These are phyloP conservation scores for Mus spretus DNA, from an alignment of 2,797 vertebrate species.

Conservation along the genomic window DNA sequence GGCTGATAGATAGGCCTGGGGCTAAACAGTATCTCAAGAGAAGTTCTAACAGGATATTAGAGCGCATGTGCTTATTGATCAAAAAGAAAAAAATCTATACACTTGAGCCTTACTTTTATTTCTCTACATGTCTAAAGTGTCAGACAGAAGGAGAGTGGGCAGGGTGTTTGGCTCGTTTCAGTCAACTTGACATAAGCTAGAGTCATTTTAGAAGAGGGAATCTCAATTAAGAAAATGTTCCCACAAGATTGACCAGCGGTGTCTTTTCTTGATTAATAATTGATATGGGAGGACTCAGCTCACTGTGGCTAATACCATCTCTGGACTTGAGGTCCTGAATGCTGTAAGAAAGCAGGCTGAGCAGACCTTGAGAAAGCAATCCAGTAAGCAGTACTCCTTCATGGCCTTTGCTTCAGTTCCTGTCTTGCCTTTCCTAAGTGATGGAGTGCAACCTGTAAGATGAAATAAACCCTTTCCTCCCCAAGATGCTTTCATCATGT, in stretches of 20 bases:
- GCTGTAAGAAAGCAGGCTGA: background rate
- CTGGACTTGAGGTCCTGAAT: background rate
- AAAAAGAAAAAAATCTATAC: slow-evolving; percentile 1
- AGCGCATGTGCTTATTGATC: background rate
- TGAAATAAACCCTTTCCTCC: background rate
- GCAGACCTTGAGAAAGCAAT: background rate
- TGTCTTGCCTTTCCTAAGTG: background rate
- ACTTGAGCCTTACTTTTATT: slow-evolving; percentile 5
- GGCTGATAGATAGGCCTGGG: background rate
- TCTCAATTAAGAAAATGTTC: background rate
- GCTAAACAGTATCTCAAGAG: background rate
- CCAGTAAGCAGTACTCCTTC: background rate
- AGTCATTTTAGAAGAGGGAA: background rate
- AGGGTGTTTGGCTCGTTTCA: background rate
- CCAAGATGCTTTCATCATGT: background rate
- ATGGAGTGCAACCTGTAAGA: background rate
- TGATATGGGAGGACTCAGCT: background rate
- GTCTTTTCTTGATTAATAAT: background rate
- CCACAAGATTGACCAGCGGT: background rate
- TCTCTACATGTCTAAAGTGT: background rate
- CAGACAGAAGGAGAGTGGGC: background rate
- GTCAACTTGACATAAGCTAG: background rate
- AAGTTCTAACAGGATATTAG: background rate
- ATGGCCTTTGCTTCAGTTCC: background rate
- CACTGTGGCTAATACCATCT: background rate